Conservation (phyloP, 2,888 invertebrate species). For the Caenorhabditis plicata region DNA sequence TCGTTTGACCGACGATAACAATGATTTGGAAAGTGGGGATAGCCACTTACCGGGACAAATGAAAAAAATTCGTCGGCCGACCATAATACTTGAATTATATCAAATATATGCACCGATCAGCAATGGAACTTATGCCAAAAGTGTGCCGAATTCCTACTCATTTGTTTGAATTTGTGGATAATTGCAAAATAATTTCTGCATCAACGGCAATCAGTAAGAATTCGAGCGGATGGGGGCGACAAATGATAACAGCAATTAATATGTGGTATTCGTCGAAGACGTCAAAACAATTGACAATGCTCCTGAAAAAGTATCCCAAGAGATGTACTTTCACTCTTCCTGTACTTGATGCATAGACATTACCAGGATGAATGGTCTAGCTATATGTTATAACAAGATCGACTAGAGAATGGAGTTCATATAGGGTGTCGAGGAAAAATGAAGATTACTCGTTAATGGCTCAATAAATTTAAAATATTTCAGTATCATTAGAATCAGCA, state of each 20-base stretch:
- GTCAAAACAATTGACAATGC: conserved; percentile 73
- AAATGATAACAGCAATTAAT: conserved; percentile 73
- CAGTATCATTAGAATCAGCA: too few species aligned
- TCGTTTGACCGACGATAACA: too few species aligned
- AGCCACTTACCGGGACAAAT: conserved; percentile 51
- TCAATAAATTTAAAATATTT: too few species aligned
- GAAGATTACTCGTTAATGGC: too few species aligned
- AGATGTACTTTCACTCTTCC: too few species aligned
- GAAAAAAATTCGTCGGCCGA: conserved; percentile 42
- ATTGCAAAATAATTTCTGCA: conserved; percentile 70
- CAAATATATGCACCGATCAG: conserved; percentile 36
- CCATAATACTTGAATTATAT: conserved; percentile 43
- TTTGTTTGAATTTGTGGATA: conserved; percentile 74
- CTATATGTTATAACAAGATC: too few species aligned
- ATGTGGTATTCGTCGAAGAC: conserved; percentile 72
- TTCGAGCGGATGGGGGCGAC: conserved; percentile 71
- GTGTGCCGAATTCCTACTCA: conserved; percentile 74
- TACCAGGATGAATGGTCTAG: too few species aligned
- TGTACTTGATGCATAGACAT: too few species aligned
- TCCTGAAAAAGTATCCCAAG: conserved; percentile 73
- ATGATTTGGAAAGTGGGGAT: too few species aligned
- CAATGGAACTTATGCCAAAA: conserved; percentile 61
- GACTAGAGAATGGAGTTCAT: too few species aligned
- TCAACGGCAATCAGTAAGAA: conserved; percentile 12
- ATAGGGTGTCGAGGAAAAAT: too few species aligned